Conservation (phyloP, 2,888 invertebrate genomes). For the Chloromyia formosa region DNA sequence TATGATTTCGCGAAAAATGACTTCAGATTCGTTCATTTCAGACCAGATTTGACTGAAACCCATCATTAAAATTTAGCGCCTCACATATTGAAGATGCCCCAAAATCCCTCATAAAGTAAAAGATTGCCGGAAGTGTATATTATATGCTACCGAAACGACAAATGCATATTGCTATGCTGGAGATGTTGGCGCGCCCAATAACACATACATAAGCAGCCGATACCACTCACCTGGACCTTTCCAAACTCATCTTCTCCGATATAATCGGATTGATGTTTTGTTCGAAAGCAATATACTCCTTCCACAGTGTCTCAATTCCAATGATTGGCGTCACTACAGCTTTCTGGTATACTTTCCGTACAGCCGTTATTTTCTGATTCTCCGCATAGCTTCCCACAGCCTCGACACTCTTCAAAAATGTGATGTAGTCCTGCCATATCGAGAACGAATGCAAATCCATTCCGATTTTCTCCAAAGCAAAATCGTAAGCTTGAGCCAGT, state of each 20-base stretch:
- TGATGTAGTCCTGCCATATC: conserved; percentile 98
- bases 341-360: conserved; percentile 95
- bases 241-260: conserved; percentile 98
- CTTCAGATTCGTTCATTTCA: too few relatives aligned
- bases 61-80: too few relatives aligned
- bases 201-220: too few relatives aligned
- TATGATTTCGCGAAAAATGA: too few relatives aligned
- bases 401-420: conserved; percentile 94
- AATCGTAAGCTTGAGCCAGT: conserved; percentile 99
- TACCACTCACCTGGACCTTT: conserved; percentile 72
- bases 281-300: conserved; percentile 97
- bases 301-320: conserved; percentile 96
- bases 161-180: too few relatives aligned
- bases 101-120: too few relatives aligned
- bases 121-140: too few relatives aligned
- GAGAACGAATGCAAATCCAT: conserved; percentile 97
- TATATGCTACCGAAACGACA: too few relatives aligned
- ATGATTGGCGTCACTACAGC: conserved; percentile 97
- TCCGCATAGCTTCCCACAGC: conserved; percentile 99
- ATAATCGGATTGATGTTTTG: conserved; percentile 81
- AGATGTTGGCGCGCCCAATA: too few relatives aligned
- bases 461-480: conserved; percentile 98
- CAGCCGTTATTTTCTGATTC: conserved; percentile 98
- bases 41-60: too few relatives aligned
- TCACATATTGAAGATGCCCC: too few relatives aligned